Conservation (phyloP, 2,113 vertebrate species). For the Speoplatyrhinus poulsoni region DNA sequence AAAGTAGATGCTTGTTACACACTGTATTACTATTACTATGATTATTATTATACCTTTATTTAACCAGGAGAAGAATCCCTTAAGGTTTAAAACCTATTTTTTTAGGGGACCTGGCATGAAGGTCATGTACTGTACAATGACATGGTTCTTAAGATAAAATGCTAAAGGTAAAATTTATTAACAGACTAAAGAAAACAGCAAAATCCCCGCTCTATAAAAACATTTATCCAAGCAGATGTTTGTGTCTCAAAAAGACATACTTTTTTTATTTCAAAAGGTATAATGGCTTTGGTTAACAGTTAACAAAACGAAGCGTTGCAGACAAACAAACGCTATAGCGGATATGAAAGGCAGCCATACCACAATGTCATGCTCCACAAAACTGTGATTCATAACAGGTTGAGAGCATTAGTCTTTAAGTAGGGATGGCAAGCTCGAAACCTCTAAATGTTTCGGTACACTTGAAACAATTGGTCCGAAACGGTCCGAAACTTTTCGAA, state of each 20-base stretch:
- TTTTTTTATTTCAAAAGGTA: background rate
- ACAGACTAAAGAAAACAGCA: background rate
- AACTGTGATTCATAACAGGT: slow-evolving; percentile 52
- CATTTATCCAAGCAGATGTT: background rate
- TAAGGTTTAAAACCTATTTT: too few relatives aligned
- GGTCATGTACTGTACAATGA: background rate
- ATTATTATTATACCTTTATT: too few relatives aligned
- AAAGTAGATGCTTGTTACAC: too few relatives aligned
- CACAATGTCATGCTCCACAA: slow-evolving; percentile 37
- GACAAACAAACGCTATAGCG: slow-evolving; percentile 29
- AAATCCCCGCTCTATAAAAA: background rate
- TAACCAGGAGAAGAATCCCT: too few relatives aligned
- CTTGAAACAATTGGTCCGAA: too few relatives aligned
- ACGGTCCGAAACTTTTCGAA: too few relatives aligned
- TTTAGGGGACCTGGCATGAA: too few relatives aligned
- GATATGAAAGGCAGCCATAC: slow-evolving; percentile 27
- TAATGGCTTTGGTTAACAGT: background rate
- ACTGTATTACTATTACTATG: too few relatives aligned
- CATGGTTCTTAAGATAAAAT: background rate
- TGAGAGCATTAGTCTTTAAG: slow-evolving; percentile 40
- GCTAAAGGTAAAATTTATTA: background rate
- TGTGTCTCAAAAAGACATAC: too few relatives aligned
- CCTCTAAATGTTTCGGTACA: too few relatives aligned
- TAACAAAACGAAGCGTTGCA: slow-evolving; percentile 15
- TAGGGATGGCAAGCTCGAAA: too few relatives aligned